These are phyloP conservation scores for Eulemur rubriventer DNA, from an alignment of 2,797 vertebrate species.

Conservation along the genomic window DNA sequence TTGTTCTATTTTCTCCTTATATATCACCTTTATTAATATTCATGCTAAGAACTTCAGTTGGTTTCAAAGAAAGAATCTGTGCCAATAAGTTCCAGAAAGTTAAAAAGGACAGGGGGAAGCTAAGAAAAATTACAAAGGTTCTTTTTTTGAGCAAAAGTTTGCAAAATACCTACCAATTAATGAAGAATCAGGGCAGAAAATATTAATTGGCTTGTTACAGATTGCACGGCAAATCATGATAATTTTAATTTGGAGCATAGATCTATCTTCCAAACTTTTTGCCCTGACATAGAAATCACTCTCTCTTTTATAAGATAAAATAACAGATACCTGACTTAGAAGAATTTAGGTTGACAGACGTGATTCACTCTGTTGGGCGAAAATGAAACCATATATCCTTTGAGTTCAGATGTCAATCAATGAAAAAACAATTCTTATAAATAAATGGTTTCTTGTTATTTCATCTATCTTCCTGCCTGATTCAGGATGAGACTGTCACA, in stretches of 20 bases:
- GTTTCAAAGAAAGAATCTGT: not conserved
- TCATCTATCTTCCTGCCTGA: conserved; percentile 53
- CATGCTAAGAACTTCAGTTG: not conserved
- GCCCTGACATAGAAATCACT: not conserved
- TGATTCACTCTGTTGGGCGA: conserved; percentile 33
- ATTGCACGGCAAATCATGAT: not conserved
- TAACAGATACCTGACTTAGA: not conserved
- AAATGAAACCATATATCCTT: conserved; percentile 58
- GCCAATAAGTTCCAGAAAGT: not conserved
- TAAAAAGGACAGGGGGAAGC: not conserved
- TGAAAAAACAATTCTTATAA: conserved; percentile 61
- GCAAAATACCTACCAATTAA: not conserved
- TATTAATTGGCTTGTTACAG: not conserved
- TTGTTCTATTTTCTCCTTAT: not conserved
- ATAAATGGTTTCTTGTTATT: conserved; percentile 65
- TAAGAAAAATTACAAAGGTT: not conserved
- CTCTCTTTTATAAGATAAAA: not conserved
- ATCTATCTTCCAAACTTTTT: not conserved
- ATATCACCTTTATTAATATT: not conserved
- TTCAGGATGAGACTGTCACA: conserved; percentile 62
- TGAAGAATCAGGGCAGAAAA: not conserved
- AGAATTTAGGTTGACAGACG: conserved; percentile 52
- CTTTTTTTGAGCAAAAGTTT: not conserved
- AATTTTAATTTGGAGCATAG: not conserved
- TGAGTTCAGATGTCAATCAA: conserved; percentile 72